Evolutionary conservation across 2,113 vertebrate genomes (phyloP), one percentile per base, ranked within the genome.

Genomic region (Plestiodon gilberti): DNA sequence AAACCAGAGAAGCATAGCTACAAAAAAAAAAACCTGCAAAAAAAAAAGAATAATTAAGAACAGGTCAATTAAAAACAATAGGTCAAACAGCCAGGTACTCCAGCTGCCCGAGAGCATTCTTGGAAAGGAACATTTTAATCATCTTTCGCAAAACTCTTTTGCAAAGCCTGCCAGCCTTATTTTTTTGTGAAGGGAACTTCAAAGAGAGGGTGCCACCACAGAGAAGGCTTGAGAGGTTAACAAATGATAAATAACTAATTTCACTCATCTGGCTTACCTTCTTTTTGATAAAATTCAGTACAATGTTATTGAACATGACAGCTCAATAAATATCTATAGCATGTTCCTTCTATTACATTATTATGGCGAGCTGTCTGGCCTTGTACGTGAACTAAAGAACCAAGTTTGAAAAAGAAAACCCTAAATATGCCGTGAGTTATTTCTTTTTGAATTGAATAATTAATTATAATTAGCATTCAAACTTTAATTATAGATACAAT

Each of bases 391-490:
- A 92, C 67, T 89, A n/a, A 80, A 71, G 30, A 40, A 90, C 67
- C 91, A 76, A 91, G 48, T 83, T 92, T 92, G 89, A 85, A 79
- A 65, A 89, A 94, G 93, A 92, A 93, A 92, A 83, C 83, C 84
- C 86, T 75, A 94, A 92, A 93, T 90, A 91, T 88, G 88, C 71
- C 82, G 89, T 89, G 94, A 96, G 94, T 93, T 87, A 89, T 70
- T 95, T 95, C 87, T 94, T 94, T 95, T 95, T 94, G 89, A 87
- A 93, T 88, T 91, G 89, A 95, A 94, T 94, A 96, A 96, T 97
- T 97, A 97, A 89, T 90, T 81, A 73, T 95, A 96, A 97, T 97
- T 97, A 96, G 94, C 92, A 95, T 95, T 96, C 90, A 94, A 83
- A 93, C 95, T 95, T 95, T 96, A 96, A 95, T 95, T 87, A 78